These are phyloP conservation scores for Ptychoptera contaminata DNA, from an alignment of 2,888 invertebrate genomes.

Conservation along the genomic window DNA sequence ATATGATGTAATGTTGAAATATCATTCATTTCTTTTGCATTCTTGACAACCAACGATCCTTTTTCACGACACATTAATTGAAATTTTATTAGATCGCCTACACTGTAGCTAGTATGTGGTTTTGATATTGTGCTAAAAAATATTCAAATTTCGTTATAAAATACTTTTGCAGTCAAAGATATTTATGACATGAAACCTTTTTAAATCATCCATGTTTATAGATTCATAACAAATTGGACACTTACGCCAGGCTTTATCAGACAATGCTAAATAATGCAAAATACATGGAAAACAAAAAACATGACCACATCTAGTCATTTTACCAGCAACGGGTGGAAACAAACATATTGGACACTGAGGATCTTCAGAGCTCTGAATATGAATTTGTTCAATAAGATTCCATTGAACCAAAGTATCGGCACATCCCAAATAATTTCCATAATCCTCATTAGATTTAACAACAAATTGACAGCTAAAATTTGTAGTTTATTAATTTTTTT, in stretches of 20 bases:
- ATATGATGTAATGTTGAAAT: slow-evolving; percentile 26
- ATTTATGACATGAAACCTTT: slow-evolving; percentile 42
- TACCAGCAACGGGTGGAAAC: slow-evolving; percentile 69
- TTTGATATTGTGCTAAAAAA: slow-evolving; percentile 7
- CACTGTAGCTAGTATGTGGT: slow-evolving; percentile 20
- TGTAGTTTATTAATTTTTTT: not conserved
- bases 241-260: slow-evolving; percentile 65
- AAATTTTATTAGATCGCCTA: slow-evolving; percentile 57
- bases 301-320: slow-evolving; percentile 89
- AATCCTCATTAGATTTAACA: slow-evolving; percentile 67
- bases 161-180: not conserved
- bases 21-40: not conserved
- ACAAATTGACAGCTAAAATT: slow-evolving; percentile 80
- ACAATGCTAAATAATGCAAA: slow-evolving; percentile 76
- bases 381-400: slow-evolving; percentile 84
- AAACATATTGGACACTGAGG: slow-evolving; percentile 87
- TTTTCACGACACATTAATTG: slow-evolving; percentile 74
- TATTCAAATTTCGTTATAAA: not conserved
- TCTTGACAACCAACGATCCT: slow-evolving; percentile 23
- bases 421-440: slow-evolving; percentile 52
- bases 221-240: slow-evolving; percentile 90
- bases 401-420: slow-evolving; percentile 85
- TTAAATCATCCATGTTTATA: slow-evolving; percentile 64
- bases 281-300: slow-evolving; percentile 94
- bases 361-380: slow-evolving; percentile 46